These are phyloP conservation scores for Clivina fossor DNA, from an alignment of 2,888 invertebrate species.

Conservation along the genomic window DNA sequence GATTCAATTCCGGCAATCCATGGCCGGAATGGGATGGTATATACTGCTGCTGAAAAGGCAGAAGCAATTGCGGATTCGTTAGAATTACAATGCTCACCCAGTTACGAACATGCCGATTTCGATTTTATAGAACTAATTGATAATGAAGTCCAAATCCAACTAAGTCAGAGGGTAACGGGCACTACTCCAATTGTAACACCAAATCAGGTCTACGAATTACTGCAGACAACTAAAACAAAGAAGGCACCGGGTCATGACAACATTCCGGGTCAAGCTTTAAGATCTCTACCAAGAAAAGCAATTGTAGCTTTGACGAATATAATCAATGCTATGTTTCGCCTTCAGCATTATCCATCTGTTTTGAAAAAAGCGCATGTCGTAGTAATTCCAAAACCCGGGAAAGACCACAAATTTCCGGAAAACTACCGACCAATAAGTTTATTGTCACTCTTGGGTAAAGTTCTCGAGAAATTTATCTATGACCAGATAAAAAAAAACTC, in stretches of 20 bases:
- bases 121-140: no score
- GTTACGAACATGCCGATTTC: constrained; percentile 18
- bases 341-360: constrained; percentile 16
- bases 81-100: constrained; percentile 16
- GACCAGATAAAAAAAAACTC: constrained; percentile 27
- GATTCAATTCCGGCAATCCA: constrained; percentile 8
- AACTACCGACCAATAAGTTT: constrained; percentile 43
- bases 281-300: constrained; percentile 2
- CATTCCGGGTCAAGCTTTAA: background rate
- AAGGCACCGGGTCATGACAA: constrained; percentile 29
- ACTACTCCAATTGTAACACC: no score
- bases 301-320: constrained; percentile 10
- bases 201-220: no score
- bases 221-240: background rate
- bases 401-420: constrained; percentile 22
- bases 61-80: constrained; percentile 20
- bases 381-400: constrained; percentile 21
- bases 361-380: constrained; percentile 33
- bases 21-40: constrained; percentile 21
- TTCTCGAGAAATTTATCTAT: constrained; percentile 38
- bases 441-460: constrained; percentile 38
- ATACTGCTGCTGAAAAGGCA: constrained; percentile 12
- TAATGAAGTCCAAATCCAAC: no score
- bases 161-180: no score
- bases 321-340: constrained; percentile 17